phyloP scores from a whole-genome alignment of 1,140 invertebrate genomes.

The Akabosia matsudoensis region DNA sequence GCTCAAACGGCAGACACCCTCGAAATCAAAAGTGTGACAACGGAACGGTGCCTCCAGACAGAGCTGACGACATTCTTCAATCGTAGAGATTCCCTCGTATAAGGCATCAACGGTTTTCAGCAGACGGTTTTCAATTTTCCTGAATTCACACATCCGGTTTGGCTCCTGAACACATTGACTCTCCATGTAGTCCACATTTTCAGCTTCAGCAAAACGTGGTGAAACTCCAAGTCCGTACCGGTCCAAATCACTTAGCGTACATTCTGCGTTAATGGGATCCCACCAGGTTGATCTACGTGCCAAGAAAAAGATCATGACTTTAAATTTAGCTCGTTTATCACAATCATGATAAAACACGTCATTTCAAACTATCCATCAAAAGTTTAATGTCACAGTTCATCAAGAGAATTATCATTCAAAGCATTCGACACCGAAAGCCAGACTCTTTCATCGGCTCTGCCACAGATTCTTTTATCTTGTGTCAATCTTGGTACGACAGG shows the following conservation, averaged over 20 bases:
- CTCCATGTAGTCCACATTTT: constrained; percentile 52
- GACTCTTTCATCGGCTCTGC: no score
- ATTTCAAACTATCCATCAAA: neutral
- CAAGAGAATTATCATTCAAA: no score
- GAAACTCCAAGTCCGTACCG: constrained; percentile 51
- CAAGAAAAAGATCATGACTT: neutral
- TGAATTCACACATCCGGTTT: constrained; percentile 57
- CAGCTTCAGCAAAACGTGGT: constrained; percentile 42
- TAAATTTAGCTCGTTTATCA: neutral
- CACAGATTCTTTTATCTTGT: no score
- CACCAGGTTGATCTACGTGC: constrained; percentile 54
- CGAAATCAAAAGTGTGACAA: constrained; percentile 58
- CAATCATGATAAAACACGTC: no score
- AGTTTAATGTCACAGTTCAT: no score
- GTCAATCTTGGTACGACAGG: no score
- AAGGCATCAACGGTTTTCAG: constrained; percentile 58
- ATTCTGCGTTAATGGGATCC: constrained; percentile 52
- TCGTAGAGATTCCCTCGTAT: constrained; percentile 52
- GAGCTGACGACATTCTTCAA: constrained; percentile 55
- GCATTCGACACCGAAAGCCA: no score
- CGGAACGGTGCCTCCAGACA: constrained; percentile 55
- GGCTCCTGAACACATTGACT: constrained; percentile 57
- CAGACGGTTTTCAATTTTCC: constrained; percentile 52
- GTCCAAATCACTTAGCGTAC: constrained; percentile 56
- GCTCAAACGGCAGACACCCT: constrained; percentile 56